Percentiles rank a stretch among this genome's conserved stretches.
These are phyloP conservation scores for Toxotes lorentzi DNA, from an alignment of 2,797 vertebrate genomes.

Conservation along the genomic window DNA sequence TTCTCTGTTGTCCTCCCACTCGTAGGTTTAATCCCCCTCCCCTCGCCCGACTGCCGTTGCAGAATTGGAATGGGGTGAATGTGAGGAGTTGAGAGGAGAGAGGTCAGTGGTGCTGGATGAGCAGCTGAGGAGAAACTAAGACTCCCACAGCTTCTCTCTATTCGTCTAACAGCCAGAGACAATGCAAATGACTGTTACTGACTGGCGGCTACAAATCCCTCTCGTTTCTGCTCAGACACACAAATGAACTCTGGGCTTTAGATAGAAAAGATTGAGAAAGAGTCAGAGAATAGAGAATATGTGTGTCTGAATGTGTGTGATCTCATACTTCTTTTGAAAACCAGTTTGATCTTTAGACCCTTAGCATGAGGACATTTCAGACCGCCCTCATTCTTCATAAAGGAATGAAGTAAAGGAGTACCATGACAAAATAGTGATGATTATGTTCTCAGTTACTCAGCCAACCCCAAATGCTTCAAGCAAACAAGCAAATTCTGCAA, in stretches of 20 bases:
- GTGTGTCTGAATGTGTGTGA: slow-evolving; percentile 30
- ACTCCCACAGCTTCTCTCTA: slow-evolving; percentile 46
- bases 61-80: slow-evolving; percentile 55
- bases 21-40: slow-evolving; percentile 33
- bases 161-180: slow-evolving; percentile 43
- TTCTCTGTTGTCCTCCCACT: slow-evolving; percentile 20
- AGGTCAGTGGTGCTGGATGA: slow-evolving; percentile 53
- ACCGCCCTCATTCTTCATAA: slow-evolving; percentile 24
- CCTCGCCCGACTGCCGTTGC: slow-evolving; percentile 19
- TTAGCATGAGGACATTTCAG: slow-evolving; percentile 14
- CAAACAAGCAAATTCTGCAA: neutral
- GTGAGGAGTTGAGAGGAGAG: slow-evolving; percentile 30
- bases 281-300: neutral
- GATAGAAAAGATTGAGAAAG: slow-evolving; percentile 19
- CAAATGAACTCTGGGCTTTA: slow-evolving; percentile 33
- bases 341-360: slow-evolving; percentile 13
- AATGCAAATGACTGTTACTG: slow-evolving; percentile 46
- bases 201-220: slow-evolving; percentile 44
- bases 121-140: slow-evolving; percentile 45
- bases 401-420: slow-evolving; percentile 10
- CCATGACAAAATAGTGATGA: neutral
- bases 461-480: neutral
- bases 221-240: slow-evolving; percentile 21
- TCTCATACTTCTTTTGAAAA: slow-evolving; percentile 21
- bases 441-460: neutral